Base-by-base conservation (phyloP, 1,140 invertebrate species). In the Scylla paramamosain region DNA sequence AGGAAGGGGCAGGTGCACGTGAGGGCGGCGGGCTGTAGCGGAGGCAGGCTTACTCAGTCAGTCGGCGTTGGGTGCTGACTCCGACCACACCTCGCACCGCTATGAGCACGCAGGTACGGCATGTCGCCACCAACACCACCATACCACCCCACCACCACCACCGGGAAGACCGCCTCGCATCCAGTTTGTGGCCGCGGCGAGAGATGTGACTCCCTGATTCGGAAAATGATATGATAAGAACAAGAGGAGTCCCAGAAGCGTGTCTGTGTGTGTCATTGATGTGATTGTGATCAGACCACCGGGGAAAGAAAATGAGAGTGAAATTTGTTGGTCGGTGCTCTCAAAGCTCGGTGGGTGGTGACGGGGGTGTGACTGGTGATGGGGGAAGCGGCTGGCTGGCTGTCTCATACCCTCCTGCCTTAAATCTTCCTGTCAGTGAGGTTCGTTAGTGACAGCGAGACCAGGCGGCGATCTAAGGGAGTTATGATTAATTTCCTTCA, bases 31-130 rank as follows among this genome's bases (percentile, higher is more conserved):
- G 20, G n/a, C 1, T n/a, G 6, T 8, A 12, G 12, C 10, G 52
- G 16, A 0, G 67, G 67, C 67, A 39, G 39, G 39, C 39, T 39
- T 6, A 39, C 39, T 39, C 39, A 39, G 1, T 77, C 67, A 77
- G 67, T 77, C 67, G 67, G 67, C 67, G 8, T 7, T 77, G n/a
- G 67, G 20, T 77, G 67, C 67, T 77, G 67, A 77, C 67, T 77
- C 67, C 67, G 67, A 77, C 67, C 67, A 77, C 67, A 77, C 67
- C 86, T 45, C 86, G 86, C 86, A 88, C 86, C 31, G 32, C 32
- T 28, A 88, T 46, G 45, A 39, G 86, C 86, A 88, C 86, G 7
- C 28, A 46, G 32, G 45, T 46, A 88, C 86, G 86, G 6, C 31
- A 10, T 39, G 39, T 39, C 39, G 39, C 39, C 39, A 39, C 39